Evolutionary conservation across 2,797 vertebrate species (phyloP).

Genomic region (Protosalanx chinensis): DNA sequence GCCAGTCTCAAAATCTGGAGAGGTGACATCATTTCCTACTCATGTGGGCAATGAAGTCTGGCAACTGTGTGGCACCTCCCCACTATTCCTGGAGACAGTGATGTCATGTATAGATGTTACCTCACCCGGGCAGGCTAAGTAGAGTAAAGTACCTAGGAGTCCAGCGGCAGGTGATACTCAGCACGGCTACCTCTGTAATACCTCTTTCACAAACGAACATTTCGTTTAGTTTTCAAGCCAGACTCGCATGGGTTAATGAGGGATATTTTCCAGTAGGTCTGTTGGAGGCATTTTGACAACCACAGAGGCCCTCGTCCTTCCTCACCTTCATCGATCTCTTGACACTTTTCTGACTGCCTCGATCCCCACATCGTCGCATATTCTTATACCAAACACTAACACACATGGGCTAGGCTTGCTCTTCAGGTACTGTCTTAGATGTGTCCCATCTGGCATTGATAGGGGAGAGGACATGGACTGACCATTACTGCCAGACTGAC

Average conservation of each 20-base stretch:
- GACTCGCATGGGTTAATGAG: conserved; percentile 45
- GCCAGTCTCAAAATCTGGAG: conserved; percentile 48
- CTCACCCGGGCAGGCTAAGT: conserved; percentile 58
- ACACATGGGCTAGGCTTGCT: conserved; percentile 19
- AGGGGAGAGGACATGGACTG: neutral
- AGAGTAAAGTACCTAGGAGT: conserved; percentile 64
- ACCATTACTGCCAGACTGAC: too few species aligned
- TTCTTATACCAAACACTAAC: conserved; percentile 28
- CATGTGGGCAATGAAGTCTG: conserved; percentile 60
- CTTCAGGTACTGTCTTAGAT: conserved; percentile 9
- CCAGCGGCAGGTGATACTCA: conserved; percentile 61
- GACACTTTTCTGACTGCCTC: conserved; percentile 27
- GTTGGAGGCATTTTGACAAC: too few species aligned
- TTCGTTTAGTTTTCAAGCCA: conserved; percentile 29
- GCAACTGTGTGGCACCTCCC: conserved; percentile 60
- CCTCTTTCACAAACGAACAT: conserved; percentile 53
- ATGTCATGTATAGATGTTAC: conserved; percentile 67
- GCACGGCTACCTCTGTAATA: conserved; percentile 49
- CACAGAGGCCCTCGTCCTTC: too few species aligned
- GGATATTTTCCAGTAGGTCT: conserved; percentile 52
- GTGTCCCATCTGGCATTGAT: neutral
- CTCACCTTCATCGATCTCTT: neutral
- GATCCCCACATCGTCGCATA: conserved; percentile 34
- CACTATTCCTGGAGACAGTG: conserved; percentile 58
- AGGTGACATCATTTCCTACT: conserved; percentile 69